These are phyloP conservation scores for Enoplosus armatus DNA, from an alignment of 2,797 vertebrate genomes.

Conservation along the genomic window DNA sequence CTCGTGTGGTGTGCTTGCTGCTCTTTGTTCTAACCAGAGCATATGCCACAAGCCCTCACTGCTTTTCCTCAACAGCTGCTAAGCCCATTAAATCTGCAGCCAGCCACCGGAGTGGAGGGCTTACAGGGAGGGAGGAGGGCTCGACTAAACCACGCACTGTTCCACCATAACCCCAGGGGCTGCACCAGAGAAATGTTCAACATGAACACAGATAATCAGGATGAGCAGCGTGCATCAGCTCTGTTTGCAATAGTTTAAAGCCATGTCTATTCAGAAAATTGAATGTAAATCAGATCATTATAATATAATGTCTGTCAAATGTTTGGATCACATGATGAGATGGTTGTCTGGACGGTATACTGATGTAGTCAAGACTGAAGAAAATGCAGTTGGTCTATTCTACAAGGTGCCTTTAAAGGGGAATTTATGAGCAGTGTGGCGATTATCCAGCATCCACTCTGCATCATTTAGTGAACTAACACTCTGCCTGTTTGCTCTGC, in stretches of 20 bases:
- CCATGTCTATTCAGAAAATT: constrained; percentile 21
- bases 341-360: background rate
- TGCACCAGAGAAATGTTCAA: constrained; percentile 66
- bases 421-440: constrained; percentile 57
- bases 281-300: constrained; percentile 15
- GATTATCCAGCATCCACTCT: constrained; percentile 71
- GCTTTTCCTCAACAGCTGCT: constrained; percentile 85
- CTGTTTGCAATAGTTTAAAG: constrained; percentile 11
- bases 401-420: constrained; percentile 47
- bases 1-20: constrained; percentile 60
- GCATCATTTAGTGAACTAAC: constrained; percentile 76
- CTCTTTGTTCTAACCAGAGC: constrained; percentile 83
- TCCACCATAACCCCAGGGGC: constrained; percentile 71
- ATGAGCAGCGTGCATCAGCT: constrained; percentile 36
- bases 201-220: constrained; percentile 61
- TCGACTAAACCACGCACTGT: constrained; percentile 70
- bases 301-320: background rate
- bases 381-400: constrained; percentile 30
- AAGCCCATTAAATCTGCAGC: constrained; percentile 84
- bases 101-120: constrained; percentile 78
- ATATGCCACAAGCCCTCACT: constrained; percentile 82
- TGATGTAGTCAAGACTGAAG: constrained; percentile 10
- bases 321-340: constrained; percentile 15
- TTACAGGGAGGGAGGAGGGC: constrained; percentile 68
- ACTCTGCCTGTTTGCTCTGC: constrained; percentile 70